Conservation (phyloP, 37 sponge, comb jelly and placozoan genomes). For the Bolinopsis microptera region DNA sequence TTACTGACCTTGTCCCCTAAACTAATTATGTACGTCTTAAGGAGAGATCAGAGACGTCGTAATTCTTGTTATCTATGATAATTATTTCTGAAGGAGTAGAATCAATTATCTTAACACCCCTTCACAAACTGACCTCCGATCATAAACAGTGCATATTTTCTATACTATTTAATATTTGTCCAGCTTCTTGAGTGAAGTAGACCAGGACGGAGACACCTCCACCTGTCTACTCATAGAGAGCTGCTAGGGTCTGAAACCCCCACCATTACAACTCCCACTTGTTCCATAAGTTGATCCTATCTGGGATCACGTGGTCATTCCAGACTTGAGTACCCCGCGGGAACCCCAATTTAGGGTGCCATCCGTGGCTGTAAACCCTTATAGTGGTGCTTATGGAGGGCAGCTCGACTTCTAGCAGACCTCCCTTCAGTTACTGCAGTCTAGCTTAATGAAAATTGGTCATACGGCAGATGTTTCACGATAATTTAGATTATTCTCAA, state of each 20-base stretch:
- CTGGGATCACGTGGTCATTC: background rate
- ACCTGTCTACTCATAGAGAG: background rate
- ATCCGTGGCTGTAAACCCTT: background rate
- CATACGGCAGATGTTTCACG: background rate
- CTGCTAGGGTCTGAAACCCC: background rate
- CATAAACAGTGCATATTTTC: too few species aligned
- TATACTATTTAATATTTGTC: too few species aligned
- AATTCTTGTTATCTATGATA: too few species aligned
- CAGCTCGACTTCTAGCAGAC: background rate
- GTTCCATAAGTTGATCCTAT: background rate
- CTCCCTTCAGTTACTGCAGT: background rate
- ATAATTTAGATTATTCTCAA: background rate
- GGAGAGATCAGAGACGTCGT: too few species aligned
- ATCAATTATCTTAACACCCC: too few species aligned
- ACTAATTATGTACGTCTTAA: too few species aligned
- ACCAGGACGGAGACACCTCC: too few species aligned
- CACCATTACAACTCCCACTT: background rate
- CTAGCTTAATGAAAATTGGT: background rate
- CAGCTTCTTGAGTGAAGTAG: too few species aligned
- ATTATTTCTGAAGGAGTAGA: too few species aligned
- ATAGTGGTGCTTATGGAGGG: background rate
- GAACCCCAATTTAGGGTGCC: background rate
- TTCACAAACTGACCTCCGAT: too few species aligned
- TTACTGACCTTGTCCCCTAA: too few species aligned
- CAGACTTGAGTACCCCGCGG: background rate